Evolutionary conservation across 2,888 invertebrate genomes (phyloP).

Genomic region (Eupithecia insigniata): DNA sequence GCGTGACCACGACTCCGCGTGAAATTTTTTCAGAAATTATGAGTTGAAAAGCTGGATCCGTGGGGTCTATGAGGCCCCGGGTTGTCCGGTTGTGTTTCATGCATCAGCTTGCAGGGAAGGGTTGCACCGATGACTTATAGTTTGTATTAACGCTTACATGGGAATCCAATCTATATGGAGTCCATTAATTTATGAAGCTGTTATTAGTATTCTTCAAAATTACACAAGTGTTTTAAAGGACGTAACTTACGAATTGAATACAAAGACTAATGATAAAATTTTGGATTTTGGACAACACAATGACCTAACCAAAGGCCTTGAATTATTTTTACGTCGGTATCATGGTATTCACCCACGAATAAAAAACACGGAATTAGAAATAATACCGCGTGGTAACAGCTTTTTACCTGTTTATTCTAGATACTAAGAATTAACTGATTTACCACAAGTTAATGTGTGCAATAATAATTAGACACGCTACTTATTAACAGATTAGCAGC

Average conservation of each 20-base stretch:
- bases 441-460: constrained; percentile 69
- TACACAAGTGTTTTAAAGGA: neutral
- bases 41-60: constrained; percentile 79
- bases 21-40: constrained; percentile 84
- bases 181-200: constrained; percentile 69
- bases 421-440: constrained; percentile 53
- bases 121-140: constrained; percentile 42
- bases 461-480: constrained; percentile 78
- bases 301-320: neutral
- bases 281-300: neutral
- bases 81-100: constrained; percentile 47
- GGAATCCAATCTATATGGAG: constrained; percentile 70
- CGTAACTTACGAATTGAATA: neutral
- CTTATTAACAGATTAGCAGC: constrained; percentile 36
- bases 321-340: neutral
- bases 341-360: neutral
- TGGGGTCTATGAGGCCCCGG: constrained; percentile 43
- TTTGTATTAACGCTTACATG: constrained; percentile 60
- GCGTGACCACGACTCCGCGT: constrained; percentile 81
- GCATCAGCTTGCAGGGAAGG: constrained; percentile 54
- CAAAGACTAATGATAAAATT: neutral
- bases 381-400: constrained; percentile 4
- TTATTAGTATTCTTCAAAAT: constrained; percentile 29
- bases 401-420: constrained; percentile 9
- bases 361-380: neutral